A percentile compares a stretch with the other conserved stretches of the same genome.
These are phyloP conservation scores for Leucophora obtusa DNA, from an alignment of 2,888 invertebrate species.

Conservation along the genomic window DNA sequence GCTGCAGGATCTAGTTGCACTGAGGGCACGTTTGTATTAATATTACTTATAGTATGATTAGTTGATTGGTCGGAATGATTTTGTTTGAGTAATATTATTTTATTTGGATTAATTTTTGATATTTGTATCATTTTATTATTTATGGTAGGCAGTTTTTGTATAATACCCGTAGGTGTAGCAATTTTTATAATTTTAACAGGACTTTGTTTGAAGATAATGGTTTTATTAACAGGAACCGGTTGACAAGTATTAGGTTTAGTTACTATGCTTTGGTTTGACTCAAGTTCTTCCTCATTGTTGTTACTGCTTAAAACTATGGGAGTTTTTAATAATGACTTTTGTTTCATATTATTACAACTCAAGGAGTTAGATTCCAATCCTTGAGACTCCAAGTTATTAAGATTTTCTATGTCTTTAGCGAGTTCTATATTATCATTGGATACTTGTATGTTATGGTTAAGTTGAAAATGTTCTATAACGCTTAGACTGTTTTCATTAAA, in stretches of 20 bases:
- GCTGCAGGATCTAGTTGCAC: background rate
- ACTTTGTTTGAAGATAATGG: slow-evolving; percentile 52
- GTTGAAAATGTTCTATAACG: slow-evolving; percentile 51
- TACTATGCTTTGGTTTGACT: background rate
- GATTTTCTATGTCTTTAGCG: slow-evolving; percentile 54
- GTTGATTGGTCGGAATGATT: slow-evolving; percentile 11
- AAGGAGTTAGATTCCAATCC: slow-evolving; percentile 15
- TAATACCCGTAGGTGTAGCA: slow-evolving; percentile 12
- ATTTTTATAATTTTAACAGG: slow-evolving; percentile 48
- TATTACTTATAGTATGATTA: slow-evolving; percentile 11
- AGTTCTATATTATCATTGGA: slow-evolving; percentile 57
- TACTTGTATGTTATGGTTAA: slow-evolving; percentile 49
- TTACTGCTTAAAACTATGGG: background rate
- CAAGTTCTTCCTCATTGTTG: background rate
- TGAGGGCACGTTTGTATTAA: background rate
- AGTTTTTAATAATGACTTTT: slow-evolving; percentile 42
- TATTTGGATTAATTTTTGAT: slow-evolving; percentile 33
- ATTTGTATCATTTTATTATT: slow-evolving; percentile 44
- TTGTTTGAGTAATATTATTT: slow-evolving; percentile 33
- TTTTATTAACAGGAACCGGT: slow-evolving; percentile 23
- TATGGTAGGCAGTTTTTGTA: slow-evolving; percentile 29
- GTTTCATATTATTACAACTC: background rate
- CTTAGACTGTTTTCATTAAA: slow-evolving; percentile 50
- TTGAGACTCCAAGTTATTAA: slow-evolving; percentile 47
- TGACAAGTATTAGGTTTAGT: background rate